Base-by-base conservation (phyloP, 2,113 vertebrate species). In the Trichechus manatus region DNA sequence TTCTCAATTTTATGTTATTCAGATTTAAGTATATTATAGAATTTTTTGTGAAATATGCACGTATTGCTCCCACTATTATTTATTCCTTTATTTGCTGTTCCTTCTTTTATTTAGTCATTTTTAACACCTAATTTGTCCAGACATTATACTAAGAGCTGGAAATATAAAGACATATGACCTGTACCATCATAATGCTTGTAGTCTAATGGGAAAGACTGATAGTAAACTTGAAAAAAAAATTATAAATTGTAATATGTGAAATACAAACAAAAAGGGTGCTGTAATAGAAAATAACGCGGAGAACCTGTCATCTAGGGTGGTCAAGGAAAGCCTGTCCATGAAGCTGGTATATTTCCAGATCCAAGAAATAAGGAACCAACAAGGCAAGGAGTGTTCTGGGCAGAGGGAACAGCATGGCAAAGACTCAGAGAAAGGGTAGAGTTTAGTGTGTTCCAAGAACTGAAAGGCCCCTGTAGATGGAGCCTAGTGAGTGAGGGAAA, bases 1-100 rank as follows among this genome's bases (percentile, higher is more conserved):
- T 80, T 97, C 31, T 79, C 61, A 59, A 33, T 50, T 91, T 87
- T 87, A 44, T 72, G 84, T 31, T 25, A 68, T 87, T 95, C 44
- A 91, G 17, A n/a, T 59, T 3, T 42, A 66, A 56, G n/a, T 23
- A 33, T 36, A 36, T 53, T 70, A 77, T 64, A 86, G 22, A 74
- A 36, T 80, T 44, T 83, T 63, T 80, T 85, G 25, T 53, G 36
- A 75, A 87, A 89, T 84, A 29, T 14, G 6, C 4, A 70, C 6
- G 19, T 70, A 15, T 39, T 72, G 29, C 47, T 25, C 5, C 61
- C n/a, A 25, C 39, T 33, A 0, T 82, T 91, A 23, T 70, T 91
- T 63, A 39, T 94, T 56, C 3, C 15, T 44, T 89, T 33, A 6
- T 19, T 75, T 22, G 36, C 85, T 42, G 23, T 33, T 63, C 11